Base-by-base conservation (phyloP, 2,113 vertebrate species). In the Verasper variegatus region DNA sequence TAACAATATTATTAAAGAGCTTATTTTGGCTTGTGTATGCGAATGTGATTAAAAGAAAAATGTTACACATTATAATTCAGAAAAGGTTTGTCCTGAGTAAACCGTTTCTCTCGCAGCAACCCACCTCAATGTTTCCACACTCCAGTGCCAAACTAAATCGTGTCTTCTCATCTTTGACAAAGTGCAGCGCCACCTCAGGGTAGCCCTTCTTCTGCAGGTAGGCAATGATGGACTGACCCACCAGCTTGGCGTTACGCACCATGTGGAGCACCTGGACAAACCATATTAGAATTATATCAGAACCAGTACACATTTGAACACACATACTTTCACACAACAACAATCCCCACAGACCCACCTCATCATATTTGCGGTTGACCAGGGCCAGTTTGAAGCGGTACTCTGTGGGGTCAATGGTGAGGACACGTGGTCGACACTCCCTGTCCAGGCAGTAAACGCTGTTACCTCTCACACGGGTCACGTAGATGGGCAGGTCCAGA, bases 181-280 rank as follows among this genome's bases (percentile, higher is more conserved):
- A 99, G 91, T 99, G 98, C 85, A 99, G 93, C 0, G 98, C 98
- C 51, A 99, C 98, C 91, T 99, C 98, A 0, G 97, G 98, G 89
- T 99, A 99, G 17, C 97, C 97, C 77, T 99, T 99, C 85, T 97
- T 97, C 94, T 99, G 98, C 76, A 99, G 96, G 91, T 99, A 99
- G 1, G 98, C 98, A 5, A 99, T 99, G 91, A 99, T 99, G 27
- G 98, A 98, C 95, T 99, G 98, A 4, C 98, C 98, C 23, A 99
- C 98, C 1, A 99, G 93, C 83, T 98, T 98, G 45, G 98, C 97
- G 0, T 97, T 98, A 54, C 98, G 95, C 72, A 99, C 98, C 98
- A 99, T 99, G 91, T 99, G 97, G 54, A 99, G 93, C 12, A 99
- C 98, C 98, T 99, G 88, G 14, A 67, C 6, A 37, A 31, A 0